Base-by-base conservation (phyloP, 2,113 vertebrate genomes). In the Gobius niger region DNA sequence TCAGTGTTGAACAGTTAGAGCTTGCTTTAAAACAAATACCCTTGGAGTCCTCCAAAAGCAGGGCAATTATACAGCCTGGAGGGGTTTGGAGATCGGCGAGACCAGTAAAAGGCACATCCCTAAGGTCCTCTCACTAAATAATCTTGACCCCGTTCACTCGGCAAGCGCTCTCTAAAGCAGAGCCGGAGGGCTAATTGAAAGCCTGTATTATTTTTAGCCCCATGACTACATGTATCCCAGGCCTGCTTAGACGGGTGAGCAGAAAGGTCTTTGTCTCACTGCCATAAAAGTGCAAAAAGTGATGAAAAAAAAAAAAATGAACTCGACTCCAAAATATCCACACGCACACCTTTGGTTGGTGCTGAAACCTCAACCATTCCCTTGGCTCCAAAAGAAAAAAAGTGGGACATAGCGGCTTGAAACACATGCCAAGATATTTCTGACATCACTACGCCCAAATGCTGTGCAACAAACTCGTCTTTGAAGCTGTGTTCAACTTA, bases 161-260 rank as follows among this genome's bases (percentile, higher is more conserved):
- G 79, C 75, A 76, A 85, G 68, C 49, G 62, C 73, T 77, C 82
- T 82, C 61, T 75, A 74, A 78, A 46, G 66, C 78, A 49, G 67
- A 83, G 80, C 73, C 82, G 78, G 78, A 14, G 63, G 68, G 70
- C 78, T 87, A 76, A 82, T 83, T 84, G 80, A 85, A 85, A 80
- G 70, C 57, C 14, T 64, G 81, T 46, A 77, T 76, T 87, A 84
- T 88, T 86, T 87, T 85, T 83, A 85, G 80, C 75, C 63, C 53
- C 67, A 64, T 13, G 18, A 59, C 66, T 84, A 75, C 24, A 34
- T 34, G 24, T 63, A 68, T 60, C 19, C 57, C 69, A n/a, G 73
- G 73, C 52, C 67, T 72, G 73, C 72, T 68, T 65, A 82, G 78
- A 82, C 52, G 76, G 50, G 47, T 10, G 46, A 24, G 14, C 19